Evolutionary conservation across 2,797 vertebrate species (phyloP), one percentile per base, ranked within the genome.

Genomic region (Ctenochaetus hawaiiensis): DNA sequence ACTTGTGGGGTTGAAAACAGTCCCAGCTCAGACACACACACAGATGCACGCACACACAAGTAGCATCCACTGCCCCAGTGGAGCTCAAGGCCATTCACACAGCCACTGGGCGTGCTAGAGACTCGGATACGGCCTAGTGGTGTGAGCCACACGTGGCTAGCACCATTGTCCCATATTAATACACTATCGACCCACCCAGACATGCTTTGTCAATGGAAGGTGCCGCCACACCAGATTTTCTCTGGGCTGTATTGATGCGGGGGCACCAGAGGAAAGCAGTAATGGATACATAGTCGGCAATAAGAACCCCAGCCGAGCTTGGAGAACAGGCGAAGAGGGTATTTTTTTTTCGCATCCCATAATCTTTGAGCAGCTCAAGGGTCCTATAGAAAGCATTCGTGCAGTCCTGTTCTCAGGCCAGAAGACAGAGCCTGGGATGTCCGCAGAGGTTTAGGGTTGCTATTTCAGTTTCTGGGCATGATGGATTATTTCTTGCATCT

Each of bases 111-210:
- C 82, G 80, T 91, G 89, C 90, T 86, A 68, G 58, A 86, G 87
- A 84, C 91, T 91, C 79, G 83, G 88, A 92, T 84, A 90, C 89
- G 88, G 79, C 87, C 91, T 91, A 90, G 87, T 87, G 92, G 91
- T 89, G 90, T 89, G 87, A 90, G 91, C 82, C 81, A 90, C 90
- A 87, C 74, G 74, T 82, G 86, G 89, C 85, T 78, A 89, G 85
- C 91, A 86, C 94, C 89, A 94, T 93, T 94, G 93, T 94, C 93
- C 91, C 90, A 90, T 94, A 94, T 95, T 95, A 94, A 95, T 94
- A 94, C 93, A 87, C 94, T 95, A 95, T 94, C 93, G 95, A 95
- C 91, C 94, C 91, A 65, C 85, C 84, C 87, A 93, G 93, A 95
- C 93, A 91, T 78, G 91, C 91, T 94, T 93, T 94, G 92, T 95